Evolutionary conservation across 30 jellyfish, hydroid and myxozoan genomes (phyloP).

Genomic region (Hydractinia echinata): DNA sequence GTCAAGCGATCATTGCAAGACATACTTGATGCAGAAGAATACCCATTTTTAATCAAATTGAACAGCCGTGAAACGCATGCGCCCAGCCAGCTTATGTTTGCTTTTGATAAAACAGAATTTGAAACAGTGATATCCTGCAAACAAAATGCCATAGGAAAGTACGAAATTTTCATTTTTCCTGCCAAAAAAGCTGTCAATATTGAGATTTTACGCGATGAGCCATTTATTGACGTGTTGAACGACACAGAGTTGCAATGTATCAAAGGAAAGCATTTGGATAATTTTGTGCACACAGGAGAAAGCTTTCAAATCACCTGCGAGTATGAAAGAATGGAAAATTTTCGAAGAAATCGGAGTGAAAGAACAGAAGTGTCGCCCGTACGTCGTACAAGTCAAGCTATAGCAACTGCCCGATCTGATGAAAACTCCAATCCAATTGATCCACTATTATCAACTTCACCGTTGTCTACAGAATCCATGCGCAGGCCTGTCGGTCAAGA

Average conservation of each 20-base stretch:
- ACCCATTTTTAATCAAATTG: constrained; percentile 5
- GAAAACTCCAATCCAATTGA: too few species aligned
- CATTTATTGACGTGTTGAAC: neutral
- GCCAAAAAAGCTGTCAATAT: neutral
- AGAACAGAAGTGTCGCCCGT: neutral
- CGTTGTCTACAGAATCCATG: too few species aligned
- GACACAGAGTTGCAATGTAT: neutral
- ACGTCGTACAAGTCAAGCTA: too few species aligned
- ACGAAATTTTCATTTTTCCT: neutral
- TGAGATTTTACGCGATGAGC: neutral
- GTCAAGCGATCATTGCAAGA: neutral
- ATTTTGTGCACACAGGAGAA: neutral
- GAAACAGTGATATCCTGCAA: neutral
- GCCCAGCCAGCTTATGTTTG: neutral
- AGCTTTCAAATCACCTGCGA: neutral
- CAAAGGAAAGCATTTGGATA: neutral
- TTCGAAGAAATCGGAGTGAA: neutral
- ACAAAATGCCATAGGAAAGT: neutral
- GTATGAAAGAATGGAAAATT: neutral
- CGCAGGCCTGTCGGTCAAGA: too few species aligned
- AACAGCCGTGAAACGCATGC: too few species aligned
- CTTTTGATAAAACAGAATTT: neutral
- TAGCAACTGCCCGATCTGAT: too few species aligned
- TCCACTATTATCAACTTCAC: too few species aligned
- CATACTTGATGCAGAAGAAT: neutral